Evolutionary conservation across 2,113 vertebrate genomes (phyloP).

Genomic region (Stercorarius parasiticus): DNA sequence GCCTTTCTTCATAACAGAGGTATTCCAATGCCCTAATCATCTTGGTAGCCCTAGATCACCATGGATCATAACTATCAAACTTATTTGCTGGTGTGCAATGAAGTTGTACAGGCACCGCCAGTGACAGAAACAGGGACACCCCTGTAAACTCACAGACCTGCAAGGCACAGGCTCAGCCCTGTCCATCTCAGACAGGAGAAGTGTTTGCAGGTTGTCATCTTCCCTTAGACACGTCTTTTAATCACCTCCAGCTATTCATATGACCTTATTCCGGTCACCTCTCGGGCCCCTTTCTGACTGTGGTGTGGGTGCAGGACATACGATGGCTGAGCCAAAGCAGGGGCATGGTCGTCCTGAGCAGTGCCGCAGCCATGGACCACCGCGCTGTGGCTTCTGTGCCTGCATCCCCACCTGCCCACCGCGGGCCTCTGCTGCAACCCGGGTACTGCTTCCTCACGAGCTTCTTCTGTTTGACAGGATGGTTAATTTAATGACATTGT

Average conservation of each 20-base stretch:
- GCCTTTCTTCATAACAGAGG: too few species aligned
- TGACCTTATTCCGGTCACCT: background rate
- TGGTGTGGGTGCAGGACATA: background rate
- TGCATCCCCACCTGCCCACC: too few species aligned
- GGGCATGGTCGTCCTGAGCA: background rate
- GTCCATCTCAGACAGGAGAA: background rate
- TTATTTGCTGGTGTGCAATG: background rate
- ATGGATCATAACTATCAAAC: background rate
- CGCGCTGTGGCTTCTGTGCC: background rate
- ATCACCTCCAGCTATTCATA: background rate
- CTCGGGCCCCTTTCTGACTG: background rate
- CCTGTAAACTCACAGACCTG: background rate
- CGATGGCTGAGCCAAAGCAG: background rate
- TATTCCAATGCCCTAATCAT: too few species aligned
- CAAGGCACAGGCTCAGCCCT: background rate
- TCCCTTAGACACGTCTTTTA: background rate
- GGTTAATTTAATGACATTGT: background rate
- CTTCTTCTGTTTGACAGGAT: background rate
- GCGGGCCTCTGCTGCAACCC: fast-evolving
- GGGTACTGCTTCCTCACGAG: background rate
- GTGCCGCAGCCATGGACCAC: fast-evolving
- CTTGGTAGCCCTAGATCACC: background rate
- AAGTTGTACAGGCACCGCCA: background rate
- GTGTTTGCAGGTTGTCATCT: background rate
- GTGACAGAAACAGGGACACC: background rate